Evolutionary conservation across 2,888 invertebrate genomes (phyloP), one percentile per base, ranked within the genome.

Genomic region (Eupithecia subfuscata): DNA sequence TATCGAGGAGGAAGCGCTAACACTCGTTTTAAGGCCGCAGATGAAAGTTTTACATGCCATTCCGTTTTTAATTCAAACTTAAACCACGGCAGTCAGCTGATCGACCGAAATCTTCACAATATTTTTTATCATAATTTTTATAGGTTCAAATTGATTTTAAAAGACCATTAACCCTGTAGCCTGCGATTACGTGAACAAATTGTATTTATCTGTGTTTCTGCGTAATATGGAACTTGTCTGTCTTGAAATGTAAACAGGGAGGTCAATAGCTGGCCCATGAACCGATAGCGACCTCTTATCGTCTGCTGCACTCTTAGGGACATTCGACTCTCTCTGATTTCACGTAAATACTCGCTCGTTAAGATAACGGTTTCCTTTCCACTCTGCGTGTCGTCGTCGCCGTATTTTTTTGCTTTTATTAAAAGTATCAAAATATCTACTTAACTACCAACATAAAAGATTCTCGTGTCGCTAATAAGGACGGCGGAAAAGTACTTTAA

Each of bases 321-420:
- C 92, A 88, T 88, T 88, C 88, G 89, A 91, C 88, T 89, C 90
- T 88, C 89, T 90, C 89, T 92, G 94, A 93, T 93, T 94, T 92
- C 87, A 93, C 93, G 92, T 91, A 93, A 92, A 93, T 92, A 92
- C 88, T 86, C 86, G 86, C 86, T 91, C 93, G 90, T 92, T 92
- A 90, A 94, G 94, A 94, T 94, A 93, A 93, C 89, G 86, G 89
- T 93, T 93, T 94, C 93, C 94, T 92, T 92, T 94, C 93, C 92
- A 91, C 88, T 89, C 88, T 89, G 85, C 89, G 89, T 90, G 90
- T 88, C 90, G 85, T 81, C 86, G 84, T 84, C 85, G 65, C 37
- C n/a, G 34, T 74, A 83, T 84, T 87, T 87, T 90, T 88, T 91
- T 91, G 89, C 90, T 92, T 91, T 91, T 90, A 89, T 90, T 88